Percentiles rank a stretch among this genome's conserved stretches.
Conservation (phyloP, 2,888 invertebrate genomes). For the Colostygia pectinataria region DNA sequence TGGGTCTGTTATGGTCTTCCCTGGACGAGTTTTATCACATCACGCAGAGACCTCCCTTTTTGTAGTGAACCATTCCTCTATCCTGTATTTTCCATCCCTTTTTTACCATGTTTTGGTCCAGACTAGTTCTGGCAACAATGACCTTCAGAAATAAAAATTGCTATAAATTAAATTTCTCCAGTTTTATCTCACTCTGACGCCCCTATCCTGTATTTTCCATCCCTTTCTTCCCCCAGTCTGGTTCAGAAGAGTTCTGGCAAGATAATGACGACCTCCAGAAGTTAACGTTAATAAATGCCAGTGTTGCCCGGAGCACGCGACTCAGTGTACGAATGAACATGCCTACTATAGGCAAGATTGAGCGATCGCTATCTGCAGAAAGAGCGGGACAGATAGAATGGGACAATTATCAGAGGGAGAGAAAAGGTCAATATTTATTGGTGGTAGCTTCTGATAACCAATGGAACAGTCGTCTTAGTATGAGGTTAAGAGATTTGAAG, state of each 20-base stretch:
- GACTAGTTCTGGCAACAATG: too few species aligned
- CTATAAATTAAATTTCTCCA: too few species aligned
- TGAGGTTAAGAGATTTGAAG: too few species aligned
- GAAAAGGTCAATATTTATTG: constrained; percentile 52
- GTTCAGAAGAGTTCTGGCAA: constrained; percentile 60
- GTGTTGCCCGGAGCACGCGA: constrained; percentile 44
- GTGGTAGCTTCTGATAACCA: too few species aligned
- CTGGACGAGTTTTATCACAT: too few species aligned
- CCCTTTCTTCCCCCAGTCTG: constrained; percentile 36
- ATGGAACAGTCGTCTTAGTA: too few species aligned
- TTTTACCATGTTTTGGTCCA: too few species aligned
- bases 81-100: too few species aligned
- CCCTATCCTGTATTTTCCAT: background rate
- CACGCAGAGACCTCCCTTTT: too few species aligned
- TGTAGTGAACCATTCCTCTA: too few species aligned
- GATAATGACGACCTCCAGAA: constrained; percentile 43
- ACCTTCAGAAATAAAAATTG: too few species aligned
- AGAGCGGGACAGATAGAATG: constrained; percentile 61
- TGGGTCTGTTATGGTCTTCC: too few species aligned
- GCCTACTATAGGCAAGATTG: constrained; percentile 55
- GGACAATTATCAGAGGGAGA: constrained; percentile 61
- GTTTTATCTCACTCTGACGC: background rate
- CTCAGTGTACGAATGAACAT: constrained; percentile 51
- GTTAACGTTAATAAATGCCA: constrained; percentile 53
- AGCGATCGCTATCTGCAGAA: constrained; percentile 63